Conservation (phyloP, 2,888 invertebrate species). For the Epistrophella euchroma region DNA sequence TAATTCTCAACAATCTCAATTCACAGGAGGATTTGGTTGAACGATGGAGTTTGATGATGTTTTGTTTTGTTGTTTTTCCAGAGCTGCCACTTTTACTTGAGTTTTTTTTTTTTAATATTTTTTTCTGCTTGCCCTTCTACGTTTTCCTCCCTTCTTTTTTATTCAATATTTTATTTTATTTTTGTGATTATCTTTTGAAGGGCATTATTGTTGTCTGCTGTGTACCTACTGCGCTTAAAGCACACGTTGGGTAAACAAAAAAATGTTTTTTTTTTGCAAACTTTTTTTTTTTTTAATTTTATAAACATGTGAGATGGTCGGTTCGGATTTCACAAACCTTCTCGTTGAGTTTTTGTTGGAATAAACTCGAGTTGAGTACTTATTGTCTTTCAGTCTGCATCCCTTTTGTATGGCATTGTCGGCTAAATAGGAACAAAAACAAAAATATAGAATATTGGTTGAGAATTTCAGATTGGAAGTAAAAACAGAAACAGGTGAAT, state of each 20-base stretch:
- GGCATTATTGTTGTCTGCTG: conserved; percentile 67
- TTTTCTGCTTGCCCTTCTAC: conserved; percentile 14
- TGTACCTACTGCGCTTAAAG: conserved; percentile 21
- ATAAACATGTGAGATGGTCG: conserved; percentile 34
- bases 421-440: background rate
- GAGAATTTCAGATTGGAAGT: background rate
- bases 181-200: conserved; percentile 66
- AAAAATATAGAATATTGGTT: conserved; percentile 1
- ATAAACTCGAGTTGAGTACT: background rate
- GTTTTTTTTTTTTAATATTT: background rate
- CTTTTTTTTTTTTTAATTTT: conserved; percentile 23
- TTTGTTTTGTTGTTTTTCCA: conserved; percentile 42
- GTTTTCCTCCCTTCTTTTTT: conserved; percentile 37
- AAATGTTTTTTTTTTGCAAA: conserved; percentile 23
- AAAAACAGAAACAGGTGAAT: conserved; percentile 29
- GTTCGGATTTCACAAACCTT: conserved; percentile 13
- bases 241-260: conserved; percentile 24
- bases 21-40: background rate
- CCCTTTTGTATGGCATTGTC: background rate
- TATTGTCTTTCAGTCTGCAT: background rate
- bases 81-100: background rate
- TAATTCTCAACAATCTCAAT: background rate
- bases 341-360: background rate
- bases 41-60: conserved; percentile 25
- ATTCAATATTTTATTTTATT: conserved; percentile 13